A percentile compares a stretch with the other conserved stretches of the same genome.
phyloP scores from a whole-genome alignment of 2,113 vertebrate species.

The Clinocottus analis region DNA sequence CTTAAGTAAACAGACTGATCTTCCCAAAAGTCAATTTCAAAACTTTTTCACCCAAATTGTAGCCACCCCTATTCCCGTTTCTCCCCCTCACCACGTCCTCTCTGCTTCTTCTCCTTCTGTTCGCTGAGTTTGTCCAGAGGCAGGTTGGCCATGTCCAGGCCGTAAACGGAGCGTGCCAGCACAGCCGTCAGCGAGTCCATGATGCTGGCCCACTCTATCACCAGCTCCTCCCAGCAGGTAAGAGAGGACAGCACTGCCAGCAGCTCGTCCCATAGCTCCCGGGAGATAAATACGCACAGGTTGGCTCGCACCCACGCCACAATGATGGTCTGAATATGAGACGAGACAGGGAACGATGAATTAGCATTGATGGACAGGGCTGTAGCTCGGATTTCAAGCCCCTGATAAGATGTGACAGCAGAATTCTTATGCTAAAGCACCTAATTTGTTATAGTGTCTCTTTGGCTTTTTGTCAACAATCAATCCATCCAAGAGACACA shows the following conservation, averaged over 20 bases:
- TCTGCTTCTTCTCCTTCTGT: constrained; percentile 97
- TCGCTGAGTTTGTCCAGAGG: constrained; percentile 98
- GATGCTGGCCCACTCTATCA: constrained; percentile 95
- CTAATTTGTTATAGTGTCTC: constrained; percentile 6
- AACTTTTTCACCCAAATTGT: not conserved
- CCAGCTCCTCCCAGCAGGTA: constrained; percentile 96
- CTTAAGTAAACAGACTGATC: not conserved
- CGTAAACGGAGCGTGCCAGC: constrained; percentile 93
- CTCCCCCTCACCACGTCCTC: constrained; percentile 89
- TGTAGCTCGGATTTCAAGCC: not conserved
- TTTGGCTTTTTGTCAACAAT: constrained; percentile 16
- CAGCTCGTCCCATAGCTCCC: constrained; percentile 98
- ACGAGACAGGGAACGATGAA: constrained; percentile 26
- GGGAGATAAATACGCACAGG: constrained; percentile 94
- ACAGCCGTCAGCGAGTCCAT: constrained; percentile 97
- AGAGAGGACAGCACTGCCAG: constrained; percentile 93
- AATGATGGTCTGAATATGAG: constrained; percentile 90
- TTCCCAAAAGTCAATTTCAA: not conserved
- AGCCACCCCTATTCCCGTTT: not conserved
- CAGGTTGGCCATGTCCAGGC: constrained; percentile 93
- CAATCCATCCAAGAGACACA: not conserved
- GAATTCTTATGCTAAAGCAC: not conserved
- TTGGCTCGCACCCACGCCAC: constrained; percentile 98
- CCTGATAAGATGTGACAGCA: constrained; percentile 1
- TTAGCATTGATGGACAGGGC: constrained; percentile 3